A percentile compares a stretch with the other conserved stretches of the same genome.
Evolutionary conservation across 2,888 invertebrate species (phyloP).

Genomic region (Nowickia ferox): DNA sequence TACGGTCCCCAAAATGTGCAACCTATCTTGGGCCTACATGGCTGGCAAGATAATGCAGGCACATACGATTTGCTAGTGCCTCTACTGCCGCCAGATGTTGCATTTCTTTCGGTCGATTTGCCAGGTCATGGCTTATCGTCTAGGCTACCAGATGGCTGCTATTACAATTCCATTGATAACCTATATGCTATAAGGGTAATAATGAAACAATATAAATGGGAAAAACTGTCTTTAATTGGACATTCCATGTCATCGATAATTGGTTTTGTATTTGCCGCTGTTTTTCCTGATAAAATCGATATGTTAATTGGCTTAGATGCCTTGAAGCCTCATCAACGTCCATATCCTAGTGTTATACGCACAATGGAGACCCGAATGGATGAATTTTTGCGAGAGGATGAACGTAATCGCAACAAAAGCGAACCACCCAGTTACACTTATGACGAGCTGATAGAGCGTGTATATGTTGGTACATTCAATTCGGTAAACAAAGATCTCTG

Average conservation of each 20-base stretch:
- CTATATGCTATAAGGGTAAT: constrained; percentile 85
- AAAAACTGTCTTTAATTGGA: constrained; percentile 87
- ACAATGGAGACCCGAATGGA: constrained; percentile 82
- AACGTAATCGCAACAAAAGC: constrained; percentile 80
- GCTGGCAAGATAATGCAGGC: constrained; percentile 92
- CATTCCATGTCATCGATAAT: constrained; percentile 89
- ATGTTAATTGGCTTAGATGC: constrained; percentile 82
- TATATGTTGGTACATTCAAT: constrained; percentile 85
- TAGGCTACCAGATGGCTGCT: constrained; percentile 86
- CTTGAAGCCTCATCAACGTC: constrained; percentile 80
- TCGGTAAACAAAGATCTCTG: constrained; percentile 85
- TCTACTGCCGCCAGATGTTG: constrained; percentile 84
- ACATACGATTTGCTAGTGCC: constrained; percentile 89
- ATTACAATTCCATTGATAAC: constrained; percentile 82
- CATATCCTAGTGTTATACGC: constrained; percentile 77
- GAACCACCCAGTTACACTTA: constrained; percentile 87
- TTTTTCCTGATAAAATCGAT: constrained; percentile 84
- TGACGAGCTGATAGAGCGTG: constrained; percentile 86
- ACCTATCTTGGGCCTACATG: constrained; percentile 89
- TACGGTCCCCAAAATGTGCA: constrained; percentile 86
- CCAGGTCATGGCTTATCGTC: constrained; percentile 90
- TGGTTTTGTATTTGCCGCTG: constrained; percentile 86
- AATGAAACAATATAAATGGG: constrained; percentile 88
- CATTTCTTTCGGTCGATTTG: constrained; percentile 87
- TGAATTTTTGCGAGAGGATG: constrained; percentile 84